Base-by-base conservation (phyloP, 2,113 vertebrate genomes). In the Nothobranchius kuhntae region DNA sequence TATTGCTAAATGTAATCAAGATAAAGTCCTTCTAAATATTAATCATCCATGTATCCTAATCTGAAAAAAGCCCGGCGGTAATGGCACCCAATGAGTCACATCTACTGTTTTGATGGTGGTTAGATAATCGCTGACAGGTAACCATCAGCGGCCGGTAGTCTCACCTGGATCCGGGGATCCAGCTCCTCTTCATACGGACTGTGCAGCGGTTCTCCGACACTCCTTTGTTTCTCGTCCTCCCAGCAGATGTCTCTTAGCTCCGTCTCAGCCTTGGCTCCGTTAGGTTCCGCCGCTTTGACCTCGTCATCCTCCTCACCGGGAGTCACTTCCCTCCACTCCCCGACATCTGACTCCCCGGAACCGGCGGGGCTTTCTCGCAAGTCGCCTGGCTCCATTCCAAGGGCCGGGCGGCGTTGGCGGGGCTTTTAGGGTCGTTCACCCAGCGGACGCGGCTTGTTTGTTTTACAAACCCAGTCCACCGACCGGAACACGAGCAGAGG, bases 121-220 rank as follows among this genome's bases (percentile, higher is more conserved):
- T 53, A 53, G 26, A 63, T 3, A 7, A 30, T 35, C 10, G 24
- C 11, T 9, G 35, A 52, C 7, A 42, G 48, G 47, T 48, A 26
- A 13, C 13, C 17, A 26, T 9, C 17, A 4, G 1, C 5, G 17
- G 36, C 24, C 13, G 30, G 14, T 13, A 42, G 11, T 62, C 71
- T 0, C 78, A 94, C 93, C 92, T 94, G 93, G 13, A 94, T 94
- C 53, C 93, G 87, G 60, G 93, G 93, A 63, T 94, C 93, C 77
- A 94, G 77, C 42, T 94, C 92, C 75, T 94, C 93, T 44, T 94
- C 92, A 35, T 91, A 91, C 1, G 89, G 87, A 11, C 85, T 87
- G 38, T 82, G 86, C 6, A 80, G 1, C 3, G 85, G 78, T 7
- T 91, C 89, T 9, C 83, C 86, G 2, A 63, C 51, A 13, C 53